Base-by-base conservation (phyloP, 2,888 invertebrate genomes). In the Aporophyla lueneburgensis region DNA sequence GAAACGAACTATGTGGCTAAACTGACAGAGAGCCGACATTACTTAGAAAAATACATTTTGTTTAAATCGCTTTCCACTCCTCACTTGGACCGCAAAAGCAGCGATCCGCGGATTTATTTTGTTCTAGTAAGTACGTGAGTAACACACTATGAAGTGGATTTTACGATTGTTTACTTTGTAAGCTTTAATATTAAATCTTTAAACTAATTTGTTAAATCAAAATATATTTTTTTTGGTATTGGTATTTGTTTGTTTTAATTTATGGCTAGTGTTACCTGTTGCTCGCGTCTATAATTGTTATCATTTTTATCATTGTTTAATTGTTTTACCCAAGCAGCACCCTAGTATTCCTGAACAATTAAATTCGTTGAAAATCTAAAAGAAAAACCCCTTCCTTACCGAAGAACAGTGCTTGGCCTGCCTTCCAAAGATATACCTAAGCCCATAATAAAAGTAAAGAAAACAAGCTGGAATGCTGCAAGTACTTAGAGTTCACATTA, bases 81-180 rank as follows among this genome's bases (percentile, higher is more conserved):
- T 77, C 5, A 12, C 68, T 74, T 85, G 65, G 0, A 19, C 19
- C 51, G 2, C 54, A 58, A 71, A 68, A 51, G 71, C 65, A 71
- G 33, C 80, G 86, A 89, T 86, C 86, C 71, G 74, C 83, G 88
- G 91, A 90, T 89, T 91, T 90, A 90, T 91, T 89, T 89, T 90
- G 90, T 89, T 89, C 86, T 83, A 87, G 88, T 88, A 85, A 87
- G 89, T 86, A 87, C 88, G 87, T 88, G 88, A 89, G 90, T 87
- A 87, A 86, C 89, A 88, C 88, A 87, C 86, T 87, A 81, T 84
- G 85, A 84, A 84, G 83, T 86, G 83, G 77, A 84, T 87, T 88
- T 85, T 81, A 85, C 81, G 80, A 87, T 89, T 91, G 89, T 88
- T 89, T 89, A 86, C 84, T 87, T 85, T 86, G 84, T 84, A 74